Conservation (phyloP, 2,113 vertebrate species). For the Heterochromis multidens region DNA sequence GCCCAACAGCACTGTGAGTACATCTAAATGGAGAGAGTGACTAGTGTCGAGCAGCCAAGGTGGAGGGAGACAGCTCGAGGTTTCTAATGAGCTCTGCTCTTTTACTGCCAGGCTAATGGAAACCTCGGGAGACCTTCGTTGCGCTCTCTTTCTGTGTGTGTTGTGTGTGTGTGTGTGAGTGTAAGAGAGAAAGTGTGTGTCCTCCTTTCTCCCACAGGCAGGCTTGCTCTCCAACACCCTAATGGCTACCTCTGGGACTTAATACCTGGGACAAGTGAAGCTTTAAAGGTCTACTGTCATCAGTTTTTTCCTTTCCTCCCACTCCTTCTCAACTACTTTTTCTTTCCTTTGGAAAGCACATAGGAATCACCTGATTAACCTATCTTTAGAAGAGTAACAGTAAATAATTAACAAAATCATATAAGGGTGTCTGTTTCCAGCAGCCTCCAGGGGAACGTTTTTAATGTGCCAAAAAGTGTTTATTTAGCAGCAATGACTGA, state of each 20-base stretch:
- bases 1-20: slow-evolving; percentile 23
- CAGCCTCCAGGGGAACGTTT: slow-evolving; percentile 9
- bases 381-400: not conserved
- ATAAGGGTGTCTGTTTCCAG: not conserved
- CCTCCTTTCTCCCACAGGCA: slow-evolving; percentile 49
- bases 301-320: slow-evolving; percentile 29
- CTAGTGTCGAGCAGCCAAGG: slow-evolving; percentile 35
- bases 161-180: slow-evolving; percentile 3
- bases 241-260: slow-evolving; percentile 71
- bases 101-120: slow-evolving; percentile 75
- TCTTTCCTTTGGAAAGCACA: not conserved
- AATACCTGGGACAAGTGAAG: slow-evolving; percentile 59
- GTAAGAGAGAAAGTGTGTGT: not conserved
- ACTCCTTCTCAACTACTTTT: not conserved
- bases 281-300: slow-evolving; percentile 51
- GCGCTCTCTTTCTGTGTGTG: not conserved
- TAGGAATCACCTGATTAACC: not conserved
- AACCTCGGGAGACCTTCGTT: slow-evolving; percentile 65
- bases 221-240: slow-evolving; percentile 43
- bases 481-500: slow-evolving; percentile 62
- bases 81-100: slow-evolving; percentile 77
- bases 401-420: slow-evolving; percentile 19
- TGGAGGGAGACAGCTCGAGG: slow-evolving; percentile 49
- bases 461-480: slow-evolving; percentile 46
- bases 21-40: slow-evolving; percentile 59